Evolutionary conservation across 2,888 invertebrate genomes (phyloP).

Genomic region (Slavum lentiscoides): DNA sequence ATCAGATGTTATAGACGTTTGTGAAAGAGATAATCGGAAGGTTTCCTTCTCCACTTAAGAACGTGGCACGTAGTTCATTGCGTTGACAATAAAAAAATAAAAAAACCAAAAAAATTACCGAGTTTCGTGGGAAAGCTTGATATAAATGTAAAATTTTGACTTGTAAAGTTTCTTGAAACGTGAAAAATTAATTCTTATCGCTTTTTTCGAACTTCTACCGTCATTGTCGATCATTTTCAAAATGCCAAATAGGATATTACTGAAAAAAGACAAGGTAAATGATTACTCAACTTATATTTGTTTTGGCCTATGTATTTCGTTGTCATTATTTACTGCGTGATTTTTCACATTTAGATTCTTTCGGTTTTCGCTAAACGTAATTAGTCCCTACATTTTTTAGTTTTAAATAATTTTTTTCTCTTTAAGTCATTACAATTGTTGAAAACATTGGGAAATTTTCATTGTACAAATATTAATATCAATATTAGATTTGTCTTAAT

Average conservation of each 20-base stretch:
- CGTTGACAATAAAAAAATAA: conserved; percentile 46
- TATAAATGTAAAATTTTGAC: conserved; percentile 6
- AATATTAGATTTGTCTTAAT: background rate
- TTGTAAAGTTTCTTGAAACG: background rate
- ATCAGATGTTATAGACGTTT: conserved; percentile 35
- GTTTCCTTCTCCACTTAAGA: conserved; percentile 36
- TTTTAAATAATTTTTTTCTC: background rate
- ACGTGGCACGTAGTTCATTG: conserved; percentile 36
- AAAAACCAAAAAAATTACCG: conserved; percentile 45
- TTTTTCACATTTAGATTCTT: conserved; percentile 8
- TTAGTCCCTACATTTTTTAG: background rate
- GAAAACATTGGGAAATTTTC: background rate
- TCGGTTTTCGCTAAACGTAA: background rate
- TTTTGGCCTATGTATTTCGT: conserved; percentile 30
- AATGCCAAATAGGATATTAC: conserved; percentile 49
- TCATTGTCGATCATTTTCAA: conserved; percentile 1
- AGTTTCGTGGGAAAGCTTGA: conserved; percentile 41
- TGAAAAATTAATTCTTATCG: background rate
- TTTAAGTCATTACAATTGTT: background rate
- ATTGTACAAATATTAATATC: background rate
- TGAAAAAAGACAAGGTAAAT: conserved; percentile 53
- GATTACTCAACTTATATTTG: conserved; percentile 28
- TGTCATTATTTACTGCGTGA: conserved; percentile 1
- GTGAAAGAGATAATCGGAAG: background rate
- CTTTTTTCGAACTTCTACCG: background rate